Conservation (phyloP, 1,140 invertebrate genomes). For the Drosophila arizonae region DNA sequence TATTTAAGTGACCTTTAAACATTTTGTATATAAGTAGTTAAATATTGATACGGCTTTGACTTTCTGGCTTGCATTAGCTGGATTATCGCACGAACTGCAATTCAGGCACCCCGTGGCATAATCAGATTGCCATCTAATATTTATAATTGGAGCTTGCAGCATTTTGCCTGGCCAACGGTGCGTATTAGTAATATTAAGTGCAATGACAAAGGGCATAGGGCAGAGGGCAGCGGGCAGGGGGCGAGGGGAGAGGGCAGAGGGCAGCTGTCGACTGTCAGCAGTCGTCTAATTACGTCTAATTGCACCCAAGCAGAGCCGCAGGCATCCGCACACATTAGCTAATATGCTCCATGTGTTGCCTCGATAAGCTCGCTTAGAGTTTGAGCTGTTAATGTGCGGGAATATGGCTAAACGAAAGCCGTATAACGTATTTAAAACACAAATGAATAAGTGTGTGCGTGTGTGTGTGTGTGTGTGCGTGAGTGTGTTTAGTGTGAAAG, state of each 20-base stretch:
- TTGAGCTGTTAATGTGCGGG: not conserved
- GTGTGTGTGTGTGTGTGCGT: not conserved
- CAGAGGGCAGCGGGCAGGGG: not conserved
- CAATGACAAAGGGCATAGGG: slow-evolving; percentile 17
- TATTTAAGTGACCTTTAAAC: no score
- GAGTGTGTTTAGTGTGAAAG: no score
- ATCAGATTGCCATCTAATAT: slow-evolving; percentile 20
- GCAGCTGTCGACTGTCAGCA: slow-evolving; percentile 12
- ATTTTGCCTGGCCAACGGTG: slow-evolving; percentile 17
- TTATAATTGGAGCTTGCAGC: slow-evolving; percentile 33
- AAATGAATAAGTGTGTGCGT: not conserved
- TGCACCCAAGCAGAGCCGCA: slow-evolving; percentile 20
- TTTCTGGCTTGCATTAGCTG: no score
- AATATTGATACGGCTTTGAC: no score
- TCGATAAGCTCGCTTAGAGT: slow-evolving; percentile 1
- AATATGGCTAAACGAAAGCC: not conserved
- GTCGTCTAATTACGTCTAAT: slow-evolving; percentile 48
- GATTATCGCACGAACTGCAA: not conserved
- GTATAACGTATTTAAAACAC: not conserved
- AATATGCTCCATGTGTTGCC: slow-evolving; percentile 19
- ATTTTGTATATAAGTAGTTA: no score
- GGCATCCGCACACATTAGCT: slow-evolving; percentile 36
- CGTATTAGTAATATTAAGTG: slow-evolving; percentile 43
- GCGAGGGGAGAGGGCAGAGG: not conserved
- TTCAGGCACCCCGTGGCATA: not conserved